Evolutionary conservation across 2,797 vertebrate genomes (phyloP).

Genomic region (Rousettus madagascariensis): DNA sequence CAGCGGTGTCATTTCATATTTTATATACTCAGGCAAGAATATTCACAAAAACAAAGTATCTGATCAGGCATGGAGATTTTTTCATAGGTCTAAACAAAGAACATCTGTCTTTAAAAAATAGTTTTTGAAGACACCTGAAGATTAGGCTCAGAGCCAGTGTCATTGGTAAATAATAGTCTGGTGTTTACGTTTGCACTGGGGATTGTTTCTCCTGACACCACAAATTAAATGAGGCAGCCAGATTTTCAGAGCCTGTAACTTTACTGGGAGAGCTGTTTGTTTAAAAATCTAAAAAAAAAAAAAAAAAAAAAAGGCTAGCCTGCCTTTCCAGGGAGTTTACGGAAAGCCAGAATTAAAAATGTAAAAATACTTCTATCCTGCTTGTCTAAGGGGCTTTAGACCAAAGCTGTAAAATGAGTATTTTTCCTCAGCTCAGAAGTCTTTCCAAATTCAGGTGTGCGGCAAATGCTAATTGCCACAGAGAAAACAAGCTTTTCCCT

Average conservation of each 20-base stretch:
- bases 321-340: not conserved
- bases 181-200: constrained; percentile 54
- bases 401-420: not conserved
- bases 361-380: not conserved
- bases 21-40: not conserved
- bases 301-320: not conserved
- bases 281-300: constrained; percentile 55
- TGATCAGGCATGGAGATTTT: not conserved
- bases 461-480: not conserved
- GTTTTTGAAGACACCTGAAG: constrained; percentile 45
- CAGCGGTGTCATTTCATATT: not conserved
- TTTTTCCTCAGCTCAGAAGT: not conserved
- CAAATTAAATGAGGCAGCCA: constrained; percentile 72
- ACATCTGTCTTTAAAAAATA: not conserved
- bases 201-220: constrained; percentile 64
- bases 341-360: not conserved
- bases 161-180: constrained; percentile 69
- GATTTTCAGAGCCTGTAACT: not conserved
- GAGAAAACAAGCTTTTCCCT: constrained; percentile 39
- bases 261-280: not conserved
- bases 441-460: not conserved
- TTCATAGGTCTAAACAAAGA: not conserved
- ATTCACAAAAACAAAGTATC: not conserved
- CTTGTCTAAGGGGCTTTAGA: not conserved
- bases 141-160: constrained; percentile 52